Conservation (phyloP, 2,113 vertebrate species). For the Psettodes erumei region DNA sequence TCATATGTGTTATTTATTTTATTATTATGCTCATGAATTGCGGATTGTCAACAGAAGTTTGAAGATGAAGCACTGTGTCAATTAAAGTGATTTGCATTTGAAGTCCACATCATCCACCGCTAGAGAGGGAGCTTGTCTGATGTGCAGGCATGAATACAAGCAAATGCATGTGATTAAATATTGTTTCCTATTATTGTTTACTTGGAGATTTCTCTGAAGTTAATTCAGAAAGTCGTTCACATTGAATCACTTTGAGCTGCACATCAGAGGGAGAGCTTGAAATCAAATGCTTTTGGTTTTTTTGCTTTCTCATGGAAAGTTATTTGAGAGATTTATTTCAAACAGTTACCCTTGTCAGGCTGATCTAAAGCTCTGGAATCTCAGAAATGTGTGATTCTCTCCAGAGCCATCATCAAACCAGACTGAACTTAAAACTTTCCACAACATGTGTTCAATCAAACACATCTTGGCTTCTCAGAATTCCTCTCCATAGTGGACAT, state of each 20-base stretch:
- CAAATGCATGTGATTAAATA: conserved; percentile 78
- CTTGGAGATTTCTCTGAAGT: conserved; percentile 72
- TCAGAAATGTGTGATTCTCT: conserved; percentile 74
- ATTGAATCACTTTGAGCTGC: conserved; percentile 72
- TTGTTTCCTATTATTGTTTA: conserved; percentile 82
- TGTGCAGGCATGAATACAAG: conserved; percentile 74
- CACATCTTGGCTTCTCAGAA: conserved; percentile 58
- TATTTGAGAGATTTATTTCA: conserved; percentile 81
- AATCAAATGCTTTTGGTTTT: conserved; percentile 73
- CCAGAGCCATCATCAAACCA: conserved; percentile 73
- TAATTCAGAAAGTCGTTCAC: conserved; percentile 76
- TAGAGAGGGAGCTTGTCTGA: conserved; percentile 73
- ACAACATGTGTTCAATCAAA: conserved; percentile 72
- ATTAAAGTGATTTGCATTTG: conserved; percentile 79
- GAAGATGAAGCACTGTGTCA: conserved; percentile 78
- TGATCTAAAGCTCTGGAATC: conserved; percentile 79
- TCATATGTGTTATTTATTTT: conserved; percentile 78
- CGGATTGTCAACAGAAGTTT: conserved; percentile 74
- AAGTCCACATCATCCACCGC: conserved; percentile 68
- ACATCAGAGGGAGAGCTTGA: conserved; percentile 73
- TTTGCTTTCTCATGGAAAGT: conserved; percentile 71
- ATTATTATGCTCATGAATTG: conserved; percentile 76
- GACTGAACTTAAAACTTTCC: conserved; percentile 71
- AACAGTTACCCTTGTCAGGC: conserved; percentile 75
- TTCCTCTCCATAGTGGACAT: conserved; percentile 57